A percentile compares a stretch with the other conserved stretches of the same genome.
These are phyloP conservation scores for Cryptus armator DNA, from an alignment of 2,888 invertebrate species.

Conservation along the genomic window DNA sequence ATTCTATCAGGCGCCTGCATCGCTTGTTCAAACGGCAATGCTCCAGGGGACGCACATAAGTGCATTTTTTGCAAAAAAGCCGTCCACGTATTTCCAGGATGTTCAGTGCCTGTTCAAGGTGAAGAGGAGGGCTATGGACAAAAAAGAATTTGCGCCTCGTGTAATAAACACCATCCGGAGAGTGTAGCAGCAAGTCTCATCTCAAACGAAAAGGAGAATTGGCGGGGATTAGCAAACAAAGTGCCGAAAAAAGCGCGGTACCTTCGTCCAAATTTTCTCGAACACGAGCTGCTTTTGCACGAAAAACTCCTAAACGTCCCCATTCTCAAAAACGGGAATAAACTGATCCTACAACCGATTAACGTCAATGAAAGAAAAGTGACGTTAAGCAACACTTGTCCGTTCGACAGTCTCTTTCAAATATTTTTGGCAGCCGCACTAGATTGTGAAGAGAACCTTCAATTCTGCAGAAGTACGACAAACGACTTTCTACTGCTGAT, in stretches of 20 bases:
- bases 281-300: neutral
- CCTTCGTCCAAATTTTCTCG: neutral
- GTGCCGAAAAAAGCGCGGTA: neutral
- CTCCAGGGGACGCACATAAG: constrained; percentile 10
- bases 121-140: constrained; percentile 13
- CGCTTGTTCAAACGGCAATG: constrained; percentile 19
- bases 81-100: constrained; percentile 21
- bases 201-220: constrained; percentile 13
- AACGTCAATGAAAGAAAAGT: neutral
- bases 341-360: neutral
- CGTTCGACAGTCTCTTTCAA: constrained; percentile 25
- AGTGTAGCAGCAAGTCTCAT: neutral
- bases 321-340: neutral
- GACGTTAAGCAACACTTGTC: constrained; percentile 13
- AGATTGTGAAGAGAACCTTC: neutral
- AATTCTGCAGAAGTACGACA: neutral
- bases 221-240: constrained; percentile 5
- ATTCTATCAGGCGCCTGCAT: neutral
- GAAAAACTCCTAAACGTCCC: neutral
- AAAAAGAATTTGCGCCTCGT: constrained; percentile 6
- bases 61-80: constrained; percentile 16
- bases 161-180: constrained; percentile 6
- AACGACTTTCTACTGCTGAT: neutral
- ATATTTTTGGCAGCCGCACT: neutral
- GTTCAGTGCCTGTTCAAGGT: constrained; percentile 11